A percentile compares a stretch with the other conserved stretches of the same genome.
Evolutionary conservation across 2,113 vertebrate genomes (phyloP).

Genomic region (Vimba vimba): DNA sequence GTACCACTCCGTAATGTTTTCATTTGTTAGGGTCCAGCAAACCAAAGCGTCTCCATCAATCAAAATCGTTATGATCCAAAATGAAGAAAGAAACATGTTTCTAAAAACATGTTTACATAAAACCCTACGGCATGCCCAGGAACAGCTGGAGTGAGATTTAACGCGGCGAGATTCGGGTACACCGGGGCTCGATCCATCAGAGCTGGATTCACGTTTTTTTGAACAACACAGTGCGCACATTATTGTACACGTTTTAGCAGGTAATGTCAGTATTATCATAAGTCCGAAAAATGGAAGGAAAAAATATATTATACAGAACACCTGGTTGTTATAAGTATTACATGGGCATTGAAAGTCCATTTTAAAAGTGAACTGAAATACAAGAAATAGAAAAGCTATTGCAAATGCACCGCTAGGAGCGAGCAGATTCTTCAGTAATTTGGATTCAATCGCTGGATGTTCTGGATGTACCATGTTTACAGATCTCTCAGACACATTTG

Average conservation of each 20-base stretch:
- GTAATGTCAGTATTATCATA: neutral
- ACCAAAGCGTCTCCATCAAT: slow-evolving; percentile 37
- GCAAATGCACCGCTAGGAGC: slow-evolving; percentile 15
- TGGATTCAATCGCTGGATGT: neutral
- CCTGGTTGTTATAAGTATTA: neutral
- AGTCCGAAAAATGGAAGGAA: neutral
- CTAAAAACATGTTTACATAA: neutral
- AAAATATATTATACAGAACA: neutral
- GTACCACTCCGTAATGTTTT: neutral
- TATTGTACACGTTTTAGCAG: neutral
- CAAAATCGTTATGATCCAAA: slow-evolving; percentile 37
- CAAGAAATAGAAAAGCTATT: slow-evolving; percentile 16
- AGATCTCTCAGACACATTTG: neutral
- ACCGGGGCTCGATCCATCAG: too few relatives aligned
- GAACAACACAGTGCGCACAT: neutral
- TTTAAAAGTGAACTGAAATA: slow-evolving; percentile 37
- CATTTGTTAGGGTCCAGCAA: neutral
- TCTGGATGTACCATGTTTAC: neutral
- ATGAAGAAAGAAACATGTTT: neutral
- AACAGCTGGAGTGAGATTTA: too few relatives aligned
- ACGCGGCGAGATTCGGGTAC: too few relatives aligned
- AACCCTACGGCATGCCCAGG: too few relatives aligned
- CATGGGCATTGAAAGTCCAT: slow-evolving; percentile 47
- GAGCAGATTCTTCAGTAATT: neutral
- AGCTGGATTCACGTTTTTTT: too few relatives aligned